Base-by-base conservation (phyloP, 2,888 invertebrate genomes). In the Itoplectis maculator region DNA sequence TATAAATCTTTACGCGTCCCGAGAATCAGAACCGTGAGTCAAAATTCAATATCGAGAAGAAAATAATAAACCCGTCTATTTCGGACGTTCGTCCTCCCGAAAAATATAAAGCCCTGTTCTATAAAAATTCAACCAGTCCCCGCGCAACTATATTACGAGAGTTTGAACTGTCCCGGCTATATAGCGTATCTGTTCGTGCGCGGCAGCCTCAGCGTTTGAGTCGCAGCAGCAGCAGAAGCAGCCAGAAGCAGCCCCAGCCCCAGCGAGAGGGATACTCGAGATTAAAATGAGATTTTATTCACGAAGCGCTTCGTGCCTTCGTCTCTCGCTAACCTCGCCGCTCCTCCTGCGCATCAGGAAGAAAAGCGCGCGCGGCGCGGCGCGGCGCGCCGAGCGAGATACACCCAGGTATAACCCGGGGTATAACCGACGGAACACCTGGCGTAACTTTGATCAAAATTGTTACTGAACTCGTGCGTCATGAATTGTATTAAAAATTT, bases 241-340 rank as follows among this genome's bases (percentile, higher is more conserved):
- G 51, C 29, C 18, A 35, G n/a, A 23, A n/a, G 8, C 9, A 37
- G 49, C 68, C 13, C 51, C 23, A 51, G 51, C 29, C 18, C 18
- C 54, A 9, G 13, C 56, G 40, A 54, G 69, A 66, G 40, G 54
- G 72, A 70, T 66, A 45, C 40, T 56, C 45, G 56, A 80, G 75
- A 84, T 82, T 78, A 82, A 78, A 82, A 74, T 40, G 37, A 68
- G 72, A 75, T 84, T 84, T 74, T 79, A 76, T 81, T 75, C 77
- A 42, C 56, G 76, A 68, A 61, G 63, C n/a, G 63, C 74, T 49
- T 70, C 76, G 23, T 72, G 45, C 51, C 47, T 72, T 29, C n/a
- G 66, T 29, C 68, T 56, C 42, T 59, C 42, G 29, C 29, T 77
- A 54, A 29, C 49, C 49, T 72, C 72, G 49, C 23, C 49, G 7